phyloP scores from a whole-genome alignment of 2,797 vertebrate species.

The Tenualosa thibaudeaui region DNA sequence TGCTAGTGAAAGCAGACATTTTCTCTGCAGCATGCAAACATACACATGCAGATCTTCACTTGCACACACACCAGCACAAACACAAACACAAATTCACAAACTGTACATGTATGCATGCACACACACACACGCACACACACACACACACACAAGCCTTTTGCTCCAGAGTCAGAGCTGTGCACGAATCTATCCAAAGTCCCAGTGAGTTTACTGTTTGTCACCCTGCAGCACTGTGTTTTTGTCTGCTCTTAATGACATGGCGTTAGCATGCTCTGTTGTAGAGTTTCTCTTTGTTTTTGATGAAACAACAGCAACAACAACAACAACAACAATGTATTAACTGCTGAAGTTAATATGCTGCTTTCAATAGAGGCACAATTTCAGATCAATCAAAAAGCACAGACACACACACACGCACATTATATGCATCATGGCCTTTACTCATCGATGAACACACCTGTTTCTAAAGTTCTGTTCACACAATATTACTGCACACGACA shows the following conservation, averaged over 20 bases:
- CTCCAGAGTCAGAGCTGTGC: conserved; percentile 43
- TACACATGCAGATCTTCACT: conserved; percentile 6
- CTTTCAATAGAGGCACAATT: conserved; percentile 70
- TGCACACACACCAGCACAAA: neutral
- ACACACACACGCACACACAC: neutral
- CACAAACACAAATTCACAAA: neutral
- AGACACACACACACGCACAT: too few relatives aligned
- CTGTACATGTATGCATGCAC: neutral
- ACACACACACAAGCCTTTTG: conserved; percentile 21
- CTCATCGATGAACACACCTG: neutral
- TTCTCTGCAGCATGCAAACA: conserved; percentile 52
- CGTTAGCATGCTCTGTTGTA: conserved; percentile 58
- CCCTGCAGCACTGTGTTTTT: conserved; percentile 42
- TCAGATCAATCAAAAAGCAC: neutral
- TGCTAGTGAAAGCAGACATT: neutral
- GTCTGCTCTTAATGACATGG: conserved; percentile 47
- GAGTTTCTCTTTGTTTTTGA: conserved; percentile 56
- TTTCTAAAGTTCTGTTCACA: neutral
- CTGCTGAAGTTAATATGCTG: conserved; percentile 65
- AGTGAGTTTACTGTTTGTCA: conserved; percentile 50
- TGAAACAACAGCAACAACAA: conserved; percentile 33
- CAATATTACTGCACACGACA: neutral
- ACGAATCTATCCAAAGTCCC: conserved; percentile 49
- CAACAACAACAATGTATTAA: conserved; percentile 56
- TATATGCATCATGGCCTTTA: neutral